Evolutionary conservation across 2,888 invertebrate species (phyloP).

Genomic region (Drosophila cracens): DNA sequence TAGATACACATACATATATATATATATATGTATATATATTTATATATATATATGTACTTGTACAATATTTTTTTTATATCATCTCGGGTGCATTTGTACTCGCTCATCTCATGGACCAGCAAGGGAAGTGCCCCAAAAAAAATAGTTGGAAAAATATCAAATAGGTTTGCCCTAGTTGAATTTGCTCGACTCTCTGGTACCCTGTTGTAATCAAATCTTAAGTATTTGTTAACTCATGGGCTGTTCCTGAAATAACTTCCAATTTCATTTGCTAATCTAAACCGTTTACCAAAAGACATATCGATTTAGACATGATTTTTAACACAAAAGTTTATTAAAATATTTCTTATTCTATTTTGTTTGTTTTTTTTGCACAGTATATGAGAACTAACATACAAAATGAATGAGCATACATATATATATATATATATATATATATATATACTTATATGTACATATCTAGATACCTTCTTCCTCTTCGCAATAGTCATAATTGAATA

Average conservation of each 20-base stretch:
- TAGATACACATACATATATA: constrained; percentile 12
- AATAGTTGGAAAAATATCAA: background rate
- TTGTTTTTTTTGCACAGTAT: too few species aligned
- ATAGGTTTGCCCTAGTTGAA: background rate
- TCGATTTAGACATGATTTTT: background rate
- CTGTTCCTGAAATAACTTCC: background rate
- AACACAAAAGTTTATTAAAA: background rate
- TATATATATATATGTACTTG: constrained; percentile 3
- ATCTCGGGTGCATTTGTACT: constrained; percentile 34
- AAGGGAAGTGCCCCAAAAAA: constrained; percentile 8
- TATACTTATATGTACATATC: background rate
- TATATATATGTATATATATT: background rate
- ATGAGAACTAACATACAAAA: too few species aligned
- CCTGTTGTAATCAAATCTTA: background rate
- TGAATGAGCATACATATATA: background rate
- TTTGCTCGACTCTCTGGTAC: background rate
- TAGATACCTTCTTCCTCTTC: background rate
- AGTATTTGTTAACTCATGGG: background rate
- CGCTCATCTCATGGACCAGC: background rate
- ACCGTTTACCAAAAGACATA: background rate
- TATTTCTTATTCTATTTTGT: background rate
- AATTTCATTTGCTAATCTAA: background rate
- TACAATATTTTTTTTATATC: constrained; percentile 18
- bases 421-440: background rate
- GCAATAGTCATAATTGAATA: background rate